phyloP scores from a whole-genome alignment of 2,113 vertebrate species.

The Anser cygnoides region DNA sequence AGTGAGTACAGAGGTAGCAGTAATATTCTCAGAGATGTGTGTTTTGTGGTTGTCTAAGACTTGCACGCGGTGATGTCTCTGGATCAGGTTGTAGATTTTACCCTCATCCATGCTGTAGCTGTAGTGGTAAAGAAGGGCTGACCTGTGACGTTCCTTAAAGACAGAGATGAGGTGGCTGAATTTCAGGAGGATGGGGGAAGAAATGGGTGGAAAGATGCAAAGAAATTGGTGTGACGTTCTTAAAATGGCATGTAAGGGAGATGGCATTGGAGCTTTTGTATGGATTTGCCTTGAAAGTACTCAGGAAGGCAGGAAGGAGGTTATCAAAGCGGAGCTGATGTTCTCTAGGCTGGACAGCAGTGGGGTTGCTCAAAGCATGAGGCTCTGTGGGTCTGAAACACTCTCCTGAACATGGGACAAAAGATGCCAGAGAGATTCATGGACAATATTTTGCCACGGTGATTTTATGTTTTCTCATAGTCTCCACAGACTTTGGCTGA shows the following conservation, averaged over 20 bases:
- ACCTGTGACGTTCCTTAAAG: background rate
- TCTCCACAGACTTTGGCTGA: background rate
- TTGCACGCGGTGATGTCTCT: too few relatives aligned
- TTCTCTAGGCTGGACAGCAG: background rate
- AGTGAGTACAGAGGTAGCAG: background rate
- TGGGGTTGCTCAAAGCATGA: background rate
- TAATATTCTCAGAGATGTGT: background rate
- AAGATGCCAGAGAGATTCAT: background rate
- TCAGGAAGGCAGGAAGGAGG: background rate
- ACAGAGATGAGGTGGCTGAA: background rate
- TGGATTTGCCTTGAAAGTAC: background rate
- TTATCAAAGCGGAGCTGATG: background rate
- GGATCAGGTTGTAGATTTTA: background rate
- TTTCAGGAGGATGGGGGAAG: background rate
- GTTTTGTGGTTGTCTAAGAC: background rate
- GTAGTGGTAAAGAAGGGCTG: background rate
- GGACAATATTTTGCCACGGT: background rate
- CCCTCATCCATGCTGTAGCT: background rate
- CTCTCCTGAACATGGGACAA: fast-evolving
- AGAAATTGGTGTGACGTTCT: background rate
- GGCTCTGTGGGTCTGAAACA: background rate
- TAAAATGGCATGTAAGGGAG: background rate
- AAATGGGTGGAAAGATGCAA: background rate
- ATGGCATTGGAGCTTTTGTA: background rate
- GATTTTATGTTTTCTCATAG: background rate